phyloP scores from a whole-genome alignment of 92 coral and sea anemone genomes.

The Meandrina meandrites region DNA sequence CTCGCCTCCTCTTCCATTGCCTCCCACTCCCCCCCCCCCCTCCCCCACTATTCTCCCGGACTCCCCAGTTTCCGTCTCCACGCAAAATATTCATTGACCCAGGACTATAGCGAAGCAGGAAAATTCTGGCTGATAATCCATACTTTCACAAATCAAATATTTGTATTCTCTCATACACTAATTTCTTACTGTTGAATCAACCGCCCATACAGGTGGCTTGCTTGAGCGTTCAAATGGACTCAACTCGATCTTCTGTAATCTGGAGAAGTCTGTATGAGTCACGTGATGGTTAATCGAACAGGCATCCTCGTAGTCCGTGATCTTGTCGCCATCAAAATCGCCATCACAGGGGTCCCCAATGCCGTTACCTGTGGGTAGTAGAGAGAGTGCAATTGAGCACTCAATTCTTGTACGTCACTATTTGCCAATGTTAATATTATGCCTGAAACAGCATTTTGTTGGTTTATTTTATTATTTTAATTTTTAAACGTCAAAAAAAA shows the following conservation, averaged over 20 bases:
- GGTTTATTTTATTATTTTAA: no score
- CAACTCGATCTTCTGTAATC: conserved; percentile 53
- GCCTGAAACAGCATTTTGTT: no score
- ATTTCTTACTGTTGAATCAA: conserved; percentile 65
- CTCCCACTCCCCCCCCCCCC: no score
- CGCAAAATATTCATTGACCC: no score
- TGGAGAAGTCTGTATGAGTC: conserved; percentile 77
- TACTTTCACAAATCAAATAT: no score
- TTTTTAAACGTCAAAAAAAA: not conserved
- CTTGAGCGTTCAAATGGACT: conserved; percentile 44
- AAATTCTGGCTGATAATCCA: no score
- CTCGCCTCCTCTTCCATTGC: no score
- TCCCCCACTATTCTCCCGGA: no score
- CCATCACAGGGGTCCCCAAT: conserved; percentile 88
- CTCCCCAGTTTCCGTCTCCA: no score
- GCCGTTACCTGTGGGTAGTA: conserved; percentile 57
- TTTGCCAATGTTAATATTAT: no score
- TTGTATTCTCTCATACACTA: not conserved
- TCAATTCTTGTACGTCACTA: no score
- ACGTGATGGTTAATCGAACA: conserved; percentile 77
- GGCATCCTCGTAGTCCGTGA: conserved; percentile 79
- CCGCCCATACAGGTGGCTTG: conserved; percentile 73
- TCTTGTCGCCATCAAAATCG: conserved; percentile 87
- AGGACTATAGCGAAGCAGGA: no score
- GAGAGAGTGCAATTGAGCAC: not conserved